Percentiles rank a stretch among this genome's conserved stretches.
Conservation (phyloP, 2,113 vertebrate genomes). For the Glareola pratincola region DNA sequence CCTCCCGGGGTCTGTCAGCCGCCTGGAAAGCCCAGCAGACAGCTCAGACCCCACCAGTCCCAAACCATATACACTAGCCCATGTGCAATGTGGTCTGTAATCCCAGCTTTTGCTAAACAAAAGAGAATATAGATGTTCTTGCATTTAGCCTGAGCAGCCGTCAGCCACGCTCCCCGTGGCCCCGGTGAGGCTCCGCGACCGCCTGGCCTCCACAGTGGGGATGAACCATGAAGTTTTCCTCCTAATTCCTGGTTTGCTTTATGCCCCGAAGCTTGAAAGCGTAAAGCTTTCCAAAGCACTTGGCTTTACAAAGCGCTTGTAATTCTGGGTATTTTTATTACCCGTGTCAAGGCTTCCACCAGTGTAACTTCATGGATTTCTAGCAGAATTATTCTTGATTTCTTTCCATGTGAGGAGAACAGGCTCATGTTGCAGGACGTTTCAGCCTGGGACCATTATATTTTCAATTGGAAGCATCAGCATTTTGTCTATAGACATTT, state of each 20-base stretch:
- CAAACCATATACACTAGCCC: neutral
- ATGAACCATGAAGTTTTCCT: neutral
- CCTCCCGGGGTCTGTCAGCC: neutral
- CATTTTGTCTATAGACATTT: neutral
- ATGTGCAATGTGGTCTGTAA: neutral
- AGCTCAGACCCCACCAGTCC: neutral
- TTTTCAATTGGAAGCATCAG: neutral
- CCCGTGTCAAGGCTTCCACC: neutral
- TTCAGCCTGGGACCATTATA: neutral
- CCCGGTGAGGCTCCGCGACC: neutral
- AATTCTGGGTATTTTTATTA: slow-evolving; percentile 32
- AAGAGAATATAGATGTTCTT: neutral
- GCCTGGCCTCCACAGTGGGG: neutral
- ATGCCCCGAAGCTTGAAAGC: neutral
- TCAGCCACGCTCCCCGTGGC: neutral
- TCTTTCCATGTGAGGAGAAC: neutral
- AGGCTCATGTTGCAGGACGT: neutral
- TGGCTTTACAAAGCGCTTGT: slow-evolving; percentile 38
- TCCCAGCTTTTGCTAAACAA: neutral
- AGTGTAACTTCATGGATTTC: neutral
- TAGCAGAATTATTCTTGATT: slow-evolving; percentile 30
- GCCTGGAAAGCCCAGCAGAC: neutral
- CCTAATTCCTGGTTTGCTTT: neutral
- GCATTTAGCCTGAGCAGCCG: neutral
- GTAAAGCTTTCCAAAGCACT: slow-evolving; percentile 12